Evolutionary conservation across 2,888 invertebrate genomes (phyloP), one percentile per base, ranked within the genome.

Genomic region (Leucoma salicis): DNA sequence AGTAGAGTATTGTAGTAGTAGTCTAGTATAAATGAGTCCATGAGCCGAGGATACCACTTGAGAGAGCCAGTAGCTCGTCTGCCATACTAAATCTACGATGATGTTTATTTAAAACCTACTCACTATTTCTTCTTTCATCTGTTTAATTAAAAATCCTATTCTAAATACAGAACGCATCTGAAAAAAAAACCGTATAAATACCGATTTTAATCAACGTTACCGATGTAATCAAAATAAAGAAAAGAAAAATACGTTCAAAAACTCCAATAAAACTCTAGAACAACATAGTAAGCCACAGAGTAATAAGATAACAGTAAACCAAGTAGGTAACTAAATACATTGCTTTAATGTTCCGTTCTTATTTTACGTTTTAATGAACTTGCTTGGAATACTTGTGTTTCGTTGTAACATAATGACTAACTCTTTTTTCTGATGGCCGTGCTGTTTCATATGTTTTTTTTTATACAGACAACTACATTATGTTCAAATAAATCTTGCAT

Each of bases 251-350:
- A 46, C 53, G 58, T 65, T 58, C 48, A 57, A 45, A 57, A 54
- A 36, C 57, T 56, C 67, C 64, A 70, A 73, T 67, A 67, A 68
- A 75, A 74, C 66, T 67, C 70, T 70, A 57, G 49, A 71, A 73
- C 68, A 68, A 66, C 76, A 76, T 68, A 63, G 67, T 62, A 54
- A 51, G 57, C 47, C 46, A 55, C 62, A 51, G 58, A 65, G 67
- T 67, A 59, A 71, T 67, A 59, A 71, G 66, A 73, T 71, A 78
- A 78, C 74, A 70, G 66, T 61, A 68, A 69, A 44, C 42, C 56
- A 61, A 66, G 63, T 61, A 62, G 48, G 80, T 70, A 79, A 81
- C 70, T 56, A 41, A 68, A 80, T 62, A 68, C 70, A 57, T 54
- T 50, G 50, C 66, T 73, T 77, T 78, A 66, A 80, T 74, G 65